Base-by-base conservation (phyloP, 2,888 invertebrate genomes). In the Branchipolynoe longqiensis region DNA sequence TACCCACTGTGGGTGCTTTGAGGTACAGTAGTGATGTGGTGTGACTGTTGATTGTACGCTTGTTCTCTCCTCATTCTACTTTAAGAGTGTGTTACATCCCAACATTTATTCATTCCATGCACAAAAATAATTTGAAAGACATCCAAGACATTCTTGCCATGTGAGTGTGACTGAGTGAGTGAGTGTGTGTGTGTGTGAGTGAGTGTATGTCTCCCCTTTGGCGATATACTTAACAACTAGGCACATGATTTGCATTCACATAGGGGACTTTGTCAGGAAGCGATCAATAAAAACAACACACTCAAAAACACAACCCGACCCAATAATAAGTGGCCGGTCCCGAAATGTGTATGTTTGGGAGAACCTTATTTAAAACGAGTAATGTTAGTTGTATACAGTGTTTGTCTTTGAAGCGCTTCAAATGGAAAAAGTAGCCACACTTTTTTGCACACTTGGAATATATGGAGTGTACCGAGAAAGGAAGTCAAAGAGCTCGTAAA, bases 251-350 rank as follows among this genome's bases (percentile, higher is more conserved):
- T 69, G 69, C 69, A 69, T 38, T 69, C 38, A 69, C 38, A 69
- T 36, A 38, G 69, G 64, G 69, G 69, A 69, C 69, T 36, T n/a
- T 36, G 69, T 69, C 36, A 69, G 14, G 36, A 33, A 69, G 69
- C 69, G 69, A 69, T 3, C 38, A n/a, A 69, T 33, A 69, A 69
- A n/a, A 69, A 69, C 22, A 69, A 69, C 69, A 69, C 69, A 69
- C 69, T 69, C 69, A 69, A 69, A 69, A 69, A 69, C 69, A 69
- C 69, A 69, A n/a, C 69, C 69, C 33, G 69, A 69, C 38, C 69
- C 69, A 69, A 69, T 69, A 38, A 69, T 69, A 69, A 69, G 31
- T n/a, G 69, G 33, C 69, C 38, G 69, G 69, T 69, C 1, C 6
- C 38, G 69, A 69, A 69, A 69, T 69, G 22, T 69, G 69, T 69